A percentile compares a stretch with the other conserved stretches of the same genome.
phyloP scores from a whole-genome alignment of 2,113 vertebrate genomes.

The Neomonachus schauinslandi region DNA sequence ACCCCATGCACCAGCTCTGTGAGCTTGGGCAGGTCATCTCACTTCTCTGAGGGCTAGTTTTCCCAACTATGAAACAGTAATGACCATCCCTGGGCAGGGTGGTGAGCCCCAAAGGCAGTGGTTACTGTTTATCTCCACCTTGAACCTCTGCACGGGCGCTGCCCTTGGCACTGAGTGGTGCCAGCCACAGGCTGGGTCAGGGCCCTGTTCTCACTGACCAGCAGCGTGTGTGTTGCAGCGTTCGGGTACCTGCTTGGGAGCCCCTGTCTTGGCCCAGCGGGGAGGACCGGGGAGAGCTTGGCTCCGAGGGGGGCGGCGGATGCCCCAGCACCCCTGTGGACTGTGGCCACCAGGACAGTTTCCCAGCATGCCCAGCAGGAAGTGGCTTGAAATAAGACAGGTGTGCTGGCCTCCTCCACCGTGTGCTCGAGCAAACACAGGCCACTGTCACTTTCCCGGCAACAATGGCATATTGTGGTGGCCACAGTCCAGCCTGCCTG shows the following conservation, averaged over 20 bases:
- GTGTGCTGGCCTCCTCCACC: not conserved
- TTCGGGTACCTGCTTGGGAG: not conserved
- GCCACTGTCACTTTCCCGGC: not conserved
- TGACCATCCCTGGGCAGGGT: not conserved
- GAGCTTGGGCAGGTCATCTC: not conserved
- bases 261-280: not conserved
- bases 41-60: not conserved
- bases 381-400: not conserved
- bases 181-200: not conserved
- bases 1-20: not conserved
- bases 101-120: not conserved
- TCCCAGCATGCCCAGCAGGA: slow-evolving; percentile 74
- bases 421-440: not conserved
- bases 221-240: not conserved
- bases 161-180: not conserved
- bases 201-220: not conserved
- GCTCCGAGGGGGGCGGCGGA: not conserved
- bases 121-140: accelerated
- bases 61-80: not conserved
- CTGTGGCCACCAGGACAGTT: not conserved
- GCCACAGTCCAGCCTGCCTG: slow-evolving; percentile 53
- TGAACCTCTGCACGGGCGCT: accelerated
- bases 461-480: slow-evolving; percentile 69
- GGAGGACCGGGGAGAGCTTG: not conserved
- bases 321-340: not conserved